These are phyloP conservation scores for Notarius lentiginosus DNA, from an alignment of 2,113 vertebrate species.

Conservation along the genomic window DNA sequence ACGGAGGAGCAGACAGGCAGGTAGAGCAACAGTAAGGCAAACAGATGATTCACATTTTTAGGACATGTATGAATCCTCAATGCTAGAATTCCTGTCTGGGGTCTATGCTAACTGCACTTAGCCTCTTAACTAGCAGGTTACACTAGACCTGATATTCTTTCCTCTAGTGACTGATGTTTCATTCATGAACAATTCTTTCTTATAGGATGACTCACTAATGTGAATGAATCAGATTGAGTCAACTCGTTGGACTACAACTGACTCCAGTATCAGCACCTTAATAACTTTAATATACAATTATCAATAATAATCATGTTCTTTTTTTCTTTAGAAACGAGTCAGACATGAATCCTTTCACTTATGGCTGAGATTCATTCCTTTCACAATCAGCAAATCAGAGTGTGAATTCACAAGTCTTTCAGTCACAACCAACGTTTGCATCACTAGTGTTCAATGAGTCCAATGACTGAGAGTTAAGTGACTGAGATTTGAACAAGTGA, in stretches of 20 bases:
- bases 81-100: not conserved
- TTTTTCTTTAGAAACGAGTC: not conserved
- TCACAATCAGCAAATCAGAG: not conserved
- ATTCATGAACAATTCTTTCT: not conserved
- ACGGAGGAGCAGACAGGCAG: constrained; percentile 63
- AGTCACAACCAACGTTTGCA: not conserved
- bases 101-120: not conserved
- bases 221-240: not conserved
- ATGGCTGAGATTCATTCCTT: not conserved
- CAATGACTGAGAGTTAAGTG: no score
- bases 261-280: not conserved
- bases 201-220: not conserved
- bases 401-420: not conserved
- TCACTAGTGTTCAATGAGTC: not conserved
- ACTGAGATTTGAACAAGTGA: no score
- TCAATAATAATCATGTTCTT: not conserved
- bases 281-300: not conserved
- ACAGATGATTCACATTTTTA: not conserved
- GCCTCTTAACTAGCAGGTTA: not conserved
- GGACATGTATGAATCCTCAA: not conserved
- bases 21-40: not conserved
- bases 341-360: not conserved
- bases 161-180: not conserved
- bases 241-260: not conserved
- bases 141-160: not conserved